These are phyloP conservation scores for Julus scandinavius DNA, from an alignment of 2,888 invertebrate genomes.

Conservation along the genomic window DNA sequence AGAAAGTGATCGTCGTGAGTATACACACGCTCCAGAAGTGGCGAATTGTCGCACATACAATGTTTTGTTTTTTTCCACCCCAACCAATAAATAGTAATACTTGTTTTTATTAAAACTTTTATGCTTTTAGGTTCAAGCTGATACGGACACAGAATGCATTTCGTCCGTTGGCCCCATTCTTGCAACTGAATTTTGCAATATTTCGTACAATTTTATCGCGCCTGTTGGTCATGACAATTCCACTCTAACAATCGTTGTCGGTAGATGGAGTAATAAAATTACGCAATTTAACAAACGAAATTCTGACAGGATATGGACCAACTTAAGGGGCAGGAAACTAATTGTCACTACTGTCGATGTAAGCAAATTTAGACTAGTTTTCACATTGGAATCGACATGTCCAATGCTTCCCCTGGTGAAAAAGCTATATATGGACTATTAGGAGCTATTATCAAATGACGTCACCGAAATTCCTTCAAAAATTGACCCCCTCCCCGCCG, in stretches of 20 bases:
- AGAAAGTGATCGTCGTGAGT: conserved; percentile 48
- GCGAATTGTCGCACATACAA: background rate
- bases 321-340: conserved; percentile 37
- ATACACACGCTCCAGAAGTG: background rate
- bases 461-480: too few relatives aligned
- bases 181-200: background rate
- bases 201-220: background rate
- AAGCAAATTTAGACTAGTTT: background rate
- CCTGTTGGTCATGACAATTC: background rate
- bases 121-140: background rate
- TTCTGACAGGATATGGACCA: conserved; percentile 26
- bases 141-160: background rate
- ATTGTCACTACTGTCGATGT: conserved; percentile 52
- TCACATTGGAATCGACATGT: background rate
- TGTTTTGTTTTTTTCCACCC: background rate
- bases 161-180: background rate
- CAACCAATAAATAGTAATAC: background rate
- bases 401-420: too few relatives aligned
- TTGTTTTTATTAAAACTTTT: conserved; percentile 36
- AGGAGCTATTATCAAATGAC: too few relatives aligned
- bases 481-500: too few relatives aligned
- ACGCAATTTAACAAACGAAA: background rate
- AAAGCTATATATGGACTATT: too few relatives aligned
- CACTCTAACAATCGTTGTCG: background rate
- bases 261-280: background rate